Conservation (phyloP, 2,888 invertebrate species). For the Drosophila paranaensis region DNA sequence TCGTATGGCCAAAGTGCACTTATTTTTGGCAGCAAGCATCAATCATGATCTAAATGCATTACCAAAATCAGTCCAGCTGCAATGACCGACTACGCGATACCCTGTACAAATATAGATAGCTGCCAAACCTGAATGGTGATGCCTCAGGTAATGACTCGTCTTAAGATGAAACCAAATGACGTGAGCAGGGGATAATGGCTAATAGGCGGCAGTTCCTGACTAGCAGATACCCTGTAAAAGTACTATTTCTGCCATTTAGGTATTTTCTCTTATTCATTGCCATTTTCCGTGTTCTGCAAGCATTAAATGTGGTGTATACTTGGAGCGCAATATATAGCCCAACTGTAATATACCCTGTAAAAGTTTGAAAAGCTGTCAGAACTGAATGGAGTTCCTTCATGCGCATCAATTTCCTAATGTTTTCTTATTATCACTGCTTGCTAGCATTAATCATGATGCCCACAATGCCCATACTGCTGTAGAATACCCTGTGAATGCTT, state of each 20-base stretch:
- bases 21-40: slow-evolving; percentile 6
- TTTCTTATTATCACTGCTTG: too few species aligned
- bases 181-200: too few species aligned
- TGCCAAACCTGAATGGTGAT: background rate
- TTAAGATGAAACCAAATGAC: background rate
- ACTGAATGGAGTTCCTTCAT: background rate
- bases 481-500: too few species aligned
- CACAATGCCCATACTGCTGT: too few species aligned
- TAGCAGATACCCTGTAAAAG: background rate
- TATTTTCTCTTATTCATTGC: background rate
- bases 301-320: background rate
- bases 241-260: background rate
- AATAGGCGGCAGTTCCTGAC: background rate
- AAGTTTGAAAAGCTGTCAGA: background rate
- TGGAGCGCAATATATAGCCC: background rate
- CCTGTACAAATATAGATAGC: background rate
- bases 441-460: too few species aligned
- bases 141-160: background rate
- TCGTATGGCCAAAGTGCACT: slow-evolving; percentile 1
- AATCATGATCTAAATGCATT: slow-evolving; percentile 12
- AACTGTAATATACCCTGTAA: background rate
- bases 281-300: background rate
- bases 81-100: background rate
- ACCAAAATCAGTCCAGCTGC: background rate
- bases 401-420: too few species aligned